Evolutionary conservation across 2,797 vertebrate species (phyloP).

Genomic region (Acanthurus tractus): DNA sequence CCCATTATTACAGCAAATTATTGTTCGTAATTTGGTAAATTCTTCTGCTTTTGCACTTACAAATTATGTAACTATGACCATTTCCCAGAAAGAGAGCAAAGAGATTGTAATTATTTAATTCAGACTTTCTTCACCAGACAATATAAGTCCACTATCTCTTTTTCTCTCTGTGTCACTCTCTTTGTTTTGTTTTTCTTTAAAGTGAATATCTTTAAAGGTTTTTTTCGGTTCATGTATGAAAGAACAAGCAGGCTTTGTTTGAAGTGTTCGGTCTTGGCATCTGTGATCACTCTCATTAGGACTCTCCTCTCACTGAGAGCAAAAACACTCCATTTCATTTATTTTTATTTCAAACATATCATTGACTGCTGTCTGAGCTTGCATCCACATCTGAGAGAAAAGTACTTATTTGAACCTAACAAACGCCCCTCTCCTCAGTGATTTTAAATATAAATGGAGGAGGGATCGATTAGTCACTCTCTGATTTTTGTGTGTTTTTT

Average conservation of each 20-base stretch:
- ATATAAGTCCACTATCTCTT: slow-evolving; percentile 44
- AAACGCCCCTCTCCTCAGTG: slow-evolving; percentile 62
- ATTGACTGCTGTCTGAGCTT: slow-evolving; percentile 77
- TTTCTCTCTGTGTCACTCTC: slow-evolving; percentile 45
- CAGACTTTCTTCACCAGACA: slow-evolving; percentile 43
- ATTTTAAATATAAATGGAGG: slow-evolving; percentile 78
- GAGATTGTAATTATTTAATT: slow-evolving; percentile 33
- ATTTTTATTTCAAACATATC: slow-evolving; percentile 81
- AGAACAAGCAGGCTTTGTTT: slow-evolving; percentile 79
- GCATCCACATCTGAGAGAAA: slow-evolving; percentile 76
- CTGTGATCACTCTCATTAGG: slow-evolving; percentile 81
- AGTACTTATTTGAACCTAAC: slow-evolving; percentile 73
- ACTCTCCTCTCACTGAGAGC: slow-evolving; percentile 62
- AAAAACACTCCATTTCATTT: slow-evolving; percentile 74
- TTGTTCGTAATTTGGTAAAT: slow-evolving; percentile 58
- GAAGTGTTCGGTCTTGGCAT: slow-evolving; percentile 80
- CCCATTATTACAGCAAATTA: slow-evolving; percentile 60
- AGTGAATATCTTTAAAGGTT: slow-evolving; percentile 69
- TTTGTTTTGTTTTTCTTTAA: slow-evolving; percentile 68
- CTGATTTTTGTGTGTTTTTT: slow-evolving; percentile 61
- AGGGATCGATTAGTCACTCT: slow-evolving; percentile 72
- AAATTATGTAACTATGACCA: slow-evolving; percentile 60
- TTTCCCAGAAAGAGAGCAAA: slow-evolving; percentile 54
- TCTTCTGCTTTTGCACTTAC: slow-evolving; percentile 56
- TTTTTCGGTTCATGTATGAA: slow-evolving; percentile 68